A percentile compares a stretch with the other conserved stretches of the same genome.
Conservation (phyloP, 2,888 invertebrate genomes). For the Chrysomela aeneicollis region DNA sequence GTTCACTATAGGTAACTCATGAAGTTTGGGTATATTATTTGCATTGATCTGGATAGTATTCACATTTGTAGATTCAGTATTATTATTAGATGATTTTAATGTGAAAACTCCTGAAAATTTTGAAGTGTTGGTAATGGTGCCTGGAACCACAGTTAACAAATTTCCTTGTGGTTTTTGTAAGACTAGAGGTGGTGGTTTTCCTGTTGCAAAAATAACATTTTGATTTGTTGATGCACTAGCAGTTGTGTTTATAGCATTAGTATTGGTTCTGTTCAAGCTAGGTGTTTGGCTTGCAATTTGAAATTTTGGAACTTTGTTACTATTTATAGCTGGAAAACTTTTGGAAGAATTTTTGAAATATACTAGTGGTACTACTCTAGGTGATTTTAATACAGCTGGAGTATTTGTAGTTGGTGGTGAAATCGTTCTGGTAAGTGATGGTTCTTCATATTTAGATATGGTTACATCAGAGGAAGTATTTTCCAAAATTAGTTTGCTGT, state of each 20-base stretch:
- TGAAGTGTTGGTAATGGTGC: slow-evolving; percentile 59
- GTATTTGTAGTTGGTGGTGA: slow-evolving; percentile 40
- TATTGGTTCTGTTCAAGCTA: slow-evolving; percentile 43
- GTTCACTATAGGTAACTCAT: slow-evolving; percentile 34
- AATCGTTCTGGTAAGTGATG: slow-evolving; percentile 30
- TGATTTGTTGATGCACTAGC: slow-evolving; percentile 41
- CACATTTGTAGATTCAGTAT: slow-evolving; percentile 54
- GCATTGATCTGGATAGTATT: slow-evolving; percentile 53
- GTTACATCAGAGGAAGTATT: slow-evolving; percentile 47
- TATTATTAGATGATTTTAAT: slow-evolving; percentile 64
- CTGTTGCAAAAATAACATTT: slow-evolving; percentile 51
- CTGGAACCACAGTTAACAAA: slow-evolving; percentile 61
- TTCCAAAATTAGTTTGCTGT: slow-evolving; percentile 45
- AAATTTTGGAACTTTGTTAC: slow-evolving; percentile 40
- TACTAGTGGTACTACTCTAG: slow-evolving; percentile 66
- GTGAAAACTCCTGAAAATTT: slow-evolving; percentile 67
- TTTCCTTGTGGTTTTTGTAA: slow-evolving; percentile 65
- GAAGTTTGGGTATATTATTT: slow-evolving; percentile 30
- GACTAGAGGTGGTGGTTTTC: slow-evolving; percentile 64
- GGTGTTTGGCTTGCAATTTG: slow-evolving; percentile 49
- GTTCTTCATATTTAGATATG: slow-evolving; percentile 44
- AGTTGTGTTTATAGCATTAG: slow-evolving; percentile 37
- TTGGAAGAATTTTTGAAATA: slow-evolving; percentile 67
- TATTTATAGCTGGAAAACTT: slow-evolving; percentile 40
- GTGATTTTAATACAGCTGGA: slow-evolving; percentile 50